Evolutionary conservation across 2,797 vertebrate species (phyloP), one percentile per base, ranked within the genome.

Genomic region (Typhlichthys eigenmanni): DNA sequence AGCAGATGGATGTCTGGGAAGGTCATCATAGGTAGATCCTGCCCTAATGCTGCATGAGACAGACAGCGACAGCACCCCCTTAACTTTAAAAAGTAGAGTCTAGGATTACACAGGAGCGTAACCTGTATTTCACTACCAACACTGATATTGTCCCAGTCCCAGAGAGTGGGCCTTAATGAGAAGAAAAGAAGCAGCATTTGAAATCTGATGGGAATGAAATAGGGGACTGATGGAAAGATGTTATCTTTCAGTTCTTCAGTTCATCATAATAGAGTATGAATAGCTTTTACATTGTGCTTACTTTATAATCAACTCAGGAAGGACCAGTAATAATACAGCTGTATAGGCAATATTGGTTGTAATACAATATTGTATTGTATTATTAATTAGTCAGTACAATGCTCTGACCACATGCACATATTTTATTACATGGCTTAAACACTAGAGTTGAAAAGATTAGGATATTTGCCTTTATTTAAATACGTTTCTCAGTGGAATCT

Each of bases 1-100:
- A 83, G 81, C 89, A 93, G 90, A 91, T 89, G 89, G 78, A 78
- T 55, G 83, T 88, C 92, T 90, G 87, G 81, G 62, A 91, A 89
- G 79, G 68, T 81, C 84, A 64, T 91, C 85, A 83, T 77, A 69
- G n/a, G 34, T 47, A 63, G 61, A 50, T 62, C 24, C 58, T 60
- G 45, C 47, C 17, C 6, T 14, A 46, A 59, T 17, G 13, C 19
- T 14, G 63, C 43, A 67, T 16, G 69, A 52, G 64, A 62, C 58
- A 69, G 50, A 29, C 29, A 50, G 53, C 13, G 71, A 13, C 13
- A 64, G 55, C 64, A 50, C 72, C 72, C 62, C 74, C 58, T 47
- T 55, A 69, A 66, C 67, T 59, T 49, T 68, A 13, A 74, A 74
- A 76, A 43, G 5, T 55, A 76, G 74, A 66, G 62, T 88, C 85